A percentile compares a stretch with the other conserved stretches of the same genome.
These are phyloP conservation scores for Zalophus californianus DNA, from an alignment of 2,797 vertebrate species.

Conservation along the genomic window DNA sequence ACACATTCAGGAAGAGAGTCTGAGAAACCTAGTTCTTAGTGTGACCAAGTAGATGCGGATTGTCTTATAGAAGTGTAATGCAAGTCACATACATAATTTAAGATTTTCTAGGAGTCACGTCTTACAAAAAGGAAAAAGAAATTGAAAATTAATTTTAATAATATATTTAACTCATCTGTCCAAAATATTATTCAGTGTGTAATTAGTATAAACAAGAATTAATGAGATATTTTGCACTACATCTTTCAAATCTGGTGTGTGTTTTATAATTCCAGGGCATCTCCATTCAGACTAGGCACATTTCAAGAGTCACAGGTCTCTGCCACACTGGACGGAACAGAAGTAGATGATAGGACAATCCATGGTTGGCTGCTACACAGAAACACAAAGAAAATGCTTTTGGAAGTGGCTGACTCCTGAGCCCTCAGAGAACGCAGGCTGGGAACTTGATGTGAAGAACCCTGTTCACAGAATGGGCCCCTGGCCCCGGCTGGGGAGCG, in stretches of 20 bases:
- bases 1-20: neutral
- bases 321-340: accelerated
- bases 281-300: neutral
- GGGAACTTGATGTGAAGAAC: neutral
- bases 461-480: accelerated
- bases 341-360: accelerated
- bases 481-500: neutral
- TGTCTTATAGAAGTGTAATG: accelerated
- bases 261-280: accelerated
- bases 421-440: neutral
- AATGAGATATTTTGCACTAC: neutral
- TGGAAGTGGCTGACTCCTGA: accelerated
- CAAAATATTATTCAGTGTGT: neutral
- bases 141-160: neutral
- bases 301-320: accelerated
- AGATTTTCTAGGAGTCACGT: neutral
- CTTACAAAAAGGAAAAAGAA: neutral
- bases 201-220: neutral
- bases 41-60: accelerated
- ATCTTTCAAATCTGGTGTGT: neutral
- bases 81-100: accelerated
- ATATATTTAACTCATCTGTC: neutral
- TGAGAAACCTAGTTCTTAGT: accelerated
- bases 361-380: neutral
- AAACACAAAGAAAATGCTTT: neutral